Conservation (phyloP, 1,140 invertebrate species). For the Drosophila grimshawi region DNA sequence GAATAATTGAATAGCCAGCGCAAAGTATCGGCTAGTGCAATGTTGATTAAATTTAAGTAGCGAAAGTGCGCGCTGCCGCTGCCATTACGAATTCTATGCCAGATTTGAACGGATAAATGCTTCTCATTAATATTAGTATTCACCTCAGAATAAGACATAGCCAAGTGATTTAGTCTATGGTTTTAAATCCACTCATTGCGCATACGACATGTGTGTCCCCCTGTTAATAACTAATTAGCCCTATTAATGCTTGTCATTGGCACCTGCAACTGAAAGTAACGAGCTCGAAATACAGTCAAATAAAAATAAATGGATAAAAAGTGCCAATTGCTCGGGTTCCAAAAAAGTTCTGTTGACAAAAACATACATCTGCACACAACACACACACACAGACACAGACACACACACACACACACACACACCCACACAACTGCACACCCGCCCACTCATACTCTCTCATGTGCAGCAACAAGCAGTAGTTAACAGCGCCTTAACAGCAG, state of each 20-base stretch:
- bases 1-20: conserved; percentile 73
- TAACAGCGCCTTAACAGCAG: conserved; percentile 35
- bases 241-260: conserved; percentile 66
- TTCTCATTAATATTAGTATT: conserved; percentile 63
- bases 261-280: conserved; percentile 56
- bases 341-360: conserved; percentile 62
- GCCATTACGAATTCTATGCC: conserved; percentile 57
- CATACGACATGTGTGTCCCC: conserved; percentile 29
- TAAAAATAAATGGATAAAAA: conserved; percentile 65
- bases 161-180: conserved; percentile 21
- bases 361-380: conserved; percentile 14
- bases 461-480: conserved; percentile 33
- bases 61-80: conserved; percentile 1
- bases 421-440: conserved; percentile 11
- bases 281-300: conserved; percentile 55
- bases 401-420: neutral
- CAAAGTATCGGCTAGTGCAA: conserved; percentile 43
- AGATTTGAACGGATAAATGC: conserved; percentile 67
- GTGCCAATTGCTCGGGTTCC: conserved; percentile 57
- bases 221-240: conserved; percentile 57
- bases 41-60: conserved; percentile 78
- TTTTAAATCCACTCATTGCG: conserved; percentile 26
- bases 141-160: conserved; percentile 37
- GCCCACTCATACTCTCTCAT: conserved; percentile 21
- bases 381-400: conserved; percentile 15